Evolutionary conservation across 2,113 vertebrate species (phyloP), one percentile per base, ranked within the genome.

Genomic region (Sisor rabdophorus): DNA sequence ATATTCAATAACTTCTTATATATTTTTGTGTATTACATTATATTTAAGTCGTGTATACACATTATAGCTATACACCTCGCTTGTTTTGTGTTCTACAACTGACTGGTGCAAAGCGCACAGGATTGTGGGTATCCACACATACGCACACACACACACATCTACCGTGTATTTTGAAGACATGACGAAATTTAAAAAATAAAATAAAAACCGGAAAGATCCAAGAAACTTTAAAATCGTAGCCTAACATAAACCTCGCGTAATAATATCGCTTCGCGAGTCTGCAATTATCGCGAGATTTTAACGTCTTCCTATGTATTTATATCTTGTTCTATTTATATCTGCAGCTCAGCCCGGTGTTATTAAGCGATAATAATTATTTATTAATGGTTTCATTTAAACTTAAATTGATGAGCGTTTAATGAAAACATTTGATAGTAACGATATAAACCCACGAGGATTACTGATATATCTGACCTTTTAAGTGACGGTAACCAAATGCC

Each of bases 101-200:
- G 11, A 24, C 12, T 22, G 63, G 2, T 22, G 63, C 11, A 11
- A 12, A 47, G 44, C 65, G 65, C 44, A 50, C 9, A 28, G 65
- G 24, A 17, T 68, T 50, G 24, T 28, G 65, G 65, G 65, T 50
- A 11, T 50, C 28, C 22, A 28, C 2, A 11, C 47, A 2, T 15
- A 24, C 13, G 8, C 30, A 1, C 54, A 56, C 54, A 6, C 26
- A 30, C 68, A 32, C 50, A 28, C 2, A 52, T 24, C 19, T 17
- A 20, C 24, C 0, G 87, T 89, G 11, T 94, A 89, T 11, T 84
- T 85, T 24, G 76, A 80, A 47, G 92, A 89, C 89, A 91, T 92
- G 20, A 11, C 54, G 44, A 73, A 50, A 19, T 82, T 26, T 44
- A 26, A 17, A 17, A 0, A 16, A 63, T 36, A 77, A 17, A 1